Evolutionary conservation across 1,140 invertebrate genomes (phyloP).

Genomic region (Achatina immaculata): DNA sequence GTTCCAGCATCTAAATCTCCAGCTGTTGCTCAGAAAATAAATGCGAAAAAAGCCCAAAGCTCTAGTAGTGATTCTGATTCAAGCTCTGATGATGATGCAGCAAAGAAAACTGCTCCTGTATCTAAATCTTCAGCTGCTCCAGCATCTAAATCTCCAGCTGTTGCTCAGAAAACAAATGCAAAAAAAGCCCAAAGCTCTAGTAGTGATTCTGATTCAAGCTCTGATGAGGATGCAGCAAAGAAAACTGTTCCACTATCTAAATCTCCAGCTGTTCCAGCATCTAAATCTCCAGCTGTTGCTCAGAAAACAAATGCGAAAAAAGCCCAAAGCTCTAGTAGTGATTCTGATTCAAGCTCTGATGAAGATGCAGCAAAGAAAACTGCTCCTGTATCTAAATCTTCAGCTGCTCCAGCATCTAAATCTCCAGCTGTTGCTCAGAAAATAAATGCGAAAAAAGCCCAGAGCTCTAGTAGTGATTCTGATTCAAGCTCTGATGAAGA

Average conservation of each 20-base stretch:
- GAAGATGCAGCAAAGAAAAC: constrained; percentile 33
- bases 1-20: too few species aligned
- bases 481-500: constrained; percentile 45
- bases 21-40: background rate
- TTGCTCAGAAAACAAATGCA: background rate
- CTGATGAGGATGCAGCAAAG: constrained; percentile 37
- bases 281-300: constrained; percentile 25
- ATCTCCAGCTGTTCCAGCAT: constrained; percentile 25
- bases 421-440: constrained; percentile 16
- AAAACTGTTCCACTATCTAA: constrained; percentile 24
- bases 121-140: constrained; percentile 23
- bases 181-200: constrained; percentile 9
- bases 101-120: constrained; percentile 49
- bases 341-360: constrained; percentile 44
- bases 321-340: constrained; percentile 11
- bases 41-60: constrained; percentile 1
- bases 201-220: constrained; percentile 42
- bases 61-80: constrained; percentile 39
- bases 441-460: background rate
- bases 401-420: constrained; percentile 26
- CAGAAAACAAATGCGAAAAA: background rate
- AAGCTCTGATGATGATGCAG: constrained; percentile 51
- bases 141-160: constrained; percentile 27
- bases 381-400: constrained; percentile 21
- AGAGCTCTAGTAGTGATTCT: constrained; percentile 28